Evolutionary conservation across 2,113 vertebrate genomes (phyloP), one percentile per base, ranked within the genome.

Genomic region (Ptyas mucosa): DNA sequence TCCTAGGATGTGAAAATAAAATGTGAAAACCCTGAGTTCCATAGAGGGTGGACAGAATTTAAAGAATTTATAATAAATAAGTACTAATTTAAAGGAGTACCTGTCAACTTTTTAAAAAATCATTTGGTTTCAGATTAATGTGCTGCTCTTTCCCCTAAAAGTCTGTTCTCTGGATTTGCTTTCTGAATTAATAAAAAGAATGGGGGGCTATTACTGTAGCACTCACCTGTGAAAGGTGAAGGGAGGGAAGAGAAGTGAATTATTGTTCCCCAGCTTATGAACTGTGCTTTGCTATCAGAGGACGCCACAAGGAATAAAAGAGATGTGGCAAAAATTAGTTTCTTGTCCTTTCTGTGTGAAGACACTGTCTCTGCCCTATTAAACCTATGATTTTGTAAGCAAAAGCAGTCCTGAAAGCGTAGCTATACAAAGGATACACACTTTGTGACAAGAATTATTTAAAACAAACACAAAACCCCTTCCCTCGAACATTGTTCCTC

Each of bases 391-490:
- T 46, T 29, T 24, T 29, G 23, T 52, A 11, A 15, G 57, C 43
- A 85, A 93, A 24, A 15, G 26, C 39, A 1, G 20, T 21, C 94
- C 54, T 69, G 51, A 69, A 88, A 92, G 12, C 1, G 10, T 7
- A 0, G 9, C 85, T 91, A 12, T 61, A 43, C 0, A 7, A 29
- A 46, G 5, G 49, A 3, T 10, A 43, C 1, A 75, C 39, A 46
- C 8, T 0, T 5, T 3, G 3, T 9, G n/a, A 20, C 1, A 1
- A 0, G 23, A 18, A 81, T 91, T 55, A 20, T 29, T 3, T 11
- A 46, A 46, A 12, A 5, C 54, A 15, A 0, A 7, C 52, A 86
- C 21, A 34, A 0, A 46, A 24, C 0, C 0, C 20, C 12, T 29
- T 23, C 85, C 18, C 34, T 46, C 88, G 14, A 46, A 54, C 12